Conservation (phyloP, 2,113 vertebrate genomes). For the Sula dactylatra region DNA sequence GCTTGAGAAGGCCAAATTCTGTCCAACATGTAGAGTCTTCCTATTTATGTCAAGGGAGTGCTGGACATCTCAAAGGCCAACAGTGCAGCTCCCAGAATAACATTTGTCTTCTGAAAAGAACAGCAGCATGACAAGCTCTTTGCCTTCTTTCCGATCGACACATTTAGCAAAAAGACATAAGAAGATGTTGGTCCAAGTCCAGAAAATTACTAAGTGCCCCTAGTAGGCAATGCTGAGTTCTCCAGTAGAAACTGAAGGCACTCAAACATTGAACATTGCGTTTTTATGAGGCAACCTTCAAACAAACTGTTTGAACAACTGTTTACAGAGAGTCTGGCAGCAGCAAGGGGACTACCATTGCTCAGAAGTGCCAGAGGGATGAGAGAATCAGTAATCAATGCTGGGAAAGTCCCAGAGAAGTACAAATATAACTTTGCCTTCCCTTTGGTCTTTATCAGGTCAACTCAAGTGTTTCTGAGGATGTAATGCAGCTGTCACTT, state of each 20-base stretch:
- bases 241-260: neutral
- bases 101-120: neutral
- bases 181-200: neutral
- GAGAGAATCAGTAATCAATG: constrained; percentile 32
- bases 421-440: constrained; percentile 9
- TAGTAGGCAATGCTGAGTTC: neutral
- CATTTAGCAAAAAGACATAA: neutral
- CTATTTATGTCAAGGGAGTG: neutral
- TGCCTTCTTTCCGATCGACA: neutral
- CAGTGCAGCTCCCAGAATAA: neutral
- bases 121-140: neutral
- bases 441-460: constrained; percentile 5
- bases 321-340: constrained; percentile 53
- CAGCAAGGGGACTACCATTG: constrained; percentile 10
- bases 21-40: neutral
- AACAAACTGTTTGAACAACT: constrained; percentile 44
- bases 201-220: neutral
- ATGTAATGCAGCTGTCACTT: constrained; percentile 38
- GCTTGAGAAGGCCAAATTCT: neutral
- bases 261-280: neutral
- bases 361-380: constrained; percentile 19
- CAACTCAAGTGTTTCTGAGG: constrained; percentile 23
- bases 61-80: neutral
- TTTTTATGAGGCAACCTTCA: constrained; percentile 36
- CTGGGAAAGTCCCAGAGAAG: constrained; percentile 48